Conservation (phyloP, 2,888 invertebrate genomes). For the Agrenia bidenticulata region DNA sequence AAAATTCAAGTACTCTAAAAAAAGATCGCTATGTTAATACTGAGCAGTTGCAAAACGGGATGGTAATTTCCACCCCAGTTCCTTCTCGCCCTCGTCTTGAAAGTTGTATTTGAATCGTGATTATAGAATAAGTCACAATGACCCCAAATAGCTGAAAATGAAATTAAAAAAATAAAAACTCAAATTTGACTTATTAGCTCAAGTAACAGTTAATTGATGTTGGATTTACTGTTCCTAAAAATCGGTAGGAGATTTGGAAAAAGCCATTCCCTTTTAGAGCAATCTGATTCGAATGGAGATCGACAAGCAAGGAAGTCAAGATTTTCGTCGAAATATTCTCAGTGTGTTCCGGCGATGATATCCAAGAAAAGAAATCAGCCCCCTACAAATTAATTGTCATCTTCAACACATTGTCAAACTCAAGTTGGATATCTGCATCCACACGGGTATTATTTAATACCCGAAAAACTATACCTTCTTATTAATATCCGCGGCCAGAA, state of each 20-base stretch:
- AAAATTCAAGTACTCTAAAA: no score
- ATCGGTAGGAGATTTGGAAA: slow-evolving; percentile 38
- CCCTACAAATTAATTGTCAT: slow-evolving; percentile 14
- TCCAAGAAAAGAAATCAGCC: slow-evolving; percentile 40
- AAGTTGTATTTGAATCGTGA: slow-evolving; percentile 40
- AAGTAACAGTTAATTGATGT: neutral
- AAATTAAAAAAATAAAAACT: neutral
- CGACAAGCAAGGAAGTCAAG: slow-evolving; percentile 31
- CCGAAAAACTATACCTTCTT: no score
- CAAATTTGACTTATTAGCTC: neutral
- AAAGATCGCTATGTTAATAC: no score
- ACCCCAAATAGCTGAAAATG: slow-evolving; percentile 35
- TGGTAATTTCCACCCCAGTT: no score
- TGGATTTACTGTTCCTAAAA: slow-evolving; percentile 38
- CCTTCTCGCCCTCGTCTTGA: slow-evolving; percentile 16
- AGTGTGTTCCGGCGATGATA: slow-evolving; percentile 34
- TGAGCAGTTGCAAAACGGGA: no score
- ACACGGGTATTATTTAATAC: no score
- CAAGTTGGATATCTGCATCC: no score
- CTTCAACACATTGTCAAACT: neutral
- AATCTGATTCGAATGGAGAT: slow-evolving; percentile 39
- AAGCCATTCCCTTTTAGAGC: slow-evolving; percentile 38
- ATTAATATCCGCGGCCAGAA: slow-evolving; percentile 40
- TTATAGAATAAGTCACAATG: slow-evolving; percentile 41
- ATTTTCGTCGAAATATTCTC: slow-evolving; percentile 27